Base-by-base conservation (phyloP, 1,140 invertebrate genomes). In the Medauroidea extradentata region DNA sequence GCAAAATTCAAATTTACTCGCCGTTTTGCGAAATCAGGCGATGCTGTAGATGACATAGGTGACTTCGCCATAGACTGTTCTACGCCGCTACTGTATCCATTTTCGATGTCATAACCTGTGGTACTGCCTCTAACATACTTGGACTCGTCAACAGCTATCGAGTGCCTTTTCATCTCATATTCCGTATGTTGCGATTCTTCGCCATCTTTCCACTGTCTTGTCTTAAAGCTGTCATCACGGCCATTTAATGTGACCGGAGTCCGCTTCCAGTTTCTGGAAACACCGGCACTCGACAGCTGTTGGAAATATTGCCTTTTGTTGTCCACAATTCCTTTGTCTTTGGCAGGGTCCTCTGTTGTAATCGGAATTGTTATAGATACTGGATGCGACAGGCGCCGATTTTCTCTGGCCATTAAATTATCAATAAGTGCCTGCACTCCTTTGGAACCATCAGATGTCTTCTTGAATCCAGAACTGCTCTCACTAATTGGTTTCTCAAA, bases 131-230 rank as follows among this genome's bases (percentile, higher is more conserved):
- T 44, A 0, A 81, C 68, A 63, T 79, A 80, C 60, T 80, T 78
- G 5, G 73, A 72, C 60, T 81, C 79, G 66, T 81, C 81, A 1
- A 81, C 79, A 2, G 80, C 81, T 62, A 83, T 82, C 0, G 81
- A 82, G 64, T 83, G 80, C 9, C 81, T 68, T 65, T 82, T 83
- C 23, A 72, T n/a, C 24, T 66, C 63, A 16, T 54, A 57, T 18
- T 59, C 34, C 16, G 38, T 51, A 11, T 21, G 11, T 29, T 34
- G 34, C 1, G 16, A 16, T 57, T 16, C 21, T 23, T 34, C 29
- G 11, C 29, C 29, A 34, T 34, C 29, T 34, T 34, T 34, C 29
- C 29, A 34, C 29, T 34, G 29, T 11, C 11, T 34, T 7, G 29
- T 34, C 4, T 14, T 14, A 29, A 19, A 19, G 21, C 46, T 38